A percentile compares a stretch with the other conserved stretches of the same genome.
These are phyloP conservation scores for Acleris sparsana DNA, from an alignment of 2,888 invertebrate species.

Conservation along the genomic window DNA sequence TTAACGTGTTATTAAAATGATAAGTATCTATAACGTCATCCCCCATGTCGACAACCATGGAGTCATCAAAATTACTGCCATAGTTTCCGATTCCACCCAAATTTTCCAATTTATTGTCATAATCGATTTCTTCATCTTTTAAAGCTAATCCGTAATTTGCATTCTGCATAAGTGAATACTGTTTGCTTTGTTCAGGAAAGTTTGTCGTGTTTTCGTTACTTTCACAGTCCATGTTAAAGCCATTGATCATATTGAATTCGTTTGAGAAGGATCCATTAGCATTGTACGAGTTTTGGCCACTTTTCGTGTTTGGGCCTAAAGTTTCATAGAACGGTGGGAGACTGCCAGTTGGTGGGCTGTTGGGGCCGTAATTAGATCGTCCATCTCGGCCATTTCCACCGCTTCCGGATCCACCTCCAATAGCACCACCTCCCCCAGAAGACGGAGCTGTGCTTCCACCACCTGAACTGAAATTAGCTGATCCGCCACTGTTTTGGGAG, in stretches of 20 bases:
- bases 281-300: constrained; percentile 89
- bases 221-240: constrained; percentile 90
- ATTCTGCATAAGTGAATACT: constrained; percentile 91
- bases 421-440: constrained; percentile 84
- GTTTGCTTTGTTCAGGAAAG: constrained; percentile 85
- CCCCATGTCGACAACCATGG: constrained; percentile 93
- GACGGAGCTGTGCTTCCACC: constrained; percentile 83
- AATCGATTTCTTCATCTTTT: constrained; percentile 92
- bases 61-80: constrained; percentile 87
- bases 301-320: constrained; percentile 85
- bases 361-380: constrained; percentile 93
- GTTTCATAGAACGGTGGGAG: constrained; percentile 95
- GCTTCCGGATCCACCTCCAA: constrained; percentile 89
- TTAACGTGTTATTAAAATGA: constrained; percentile 91
- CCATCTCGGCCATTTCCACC: constrained; percentile 92
- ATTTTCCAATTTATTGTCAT: constrained; percentile 90
- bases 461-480: constrained; percentile 81
- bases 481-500: constrained; percentile 78
- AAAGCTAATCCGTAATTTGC: constrained; percentile 91
- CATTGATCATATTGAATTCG: constrained; percentile 87
- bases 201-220: constrained; percentile 84
- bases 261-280: constrained; percentile 86
- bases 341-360: constrained; percentile 93
- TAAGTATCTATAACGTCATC: constrained; percentile 90
- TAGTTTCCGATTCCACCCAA: constrained; percentile 84